A percentile compares a stretch with the other conserved stretches of the same genome.
Evolutionary conservation across 2,113 vertebrate species (phyloP).

Genomic region (Spizaetus ornatus): DNA sequence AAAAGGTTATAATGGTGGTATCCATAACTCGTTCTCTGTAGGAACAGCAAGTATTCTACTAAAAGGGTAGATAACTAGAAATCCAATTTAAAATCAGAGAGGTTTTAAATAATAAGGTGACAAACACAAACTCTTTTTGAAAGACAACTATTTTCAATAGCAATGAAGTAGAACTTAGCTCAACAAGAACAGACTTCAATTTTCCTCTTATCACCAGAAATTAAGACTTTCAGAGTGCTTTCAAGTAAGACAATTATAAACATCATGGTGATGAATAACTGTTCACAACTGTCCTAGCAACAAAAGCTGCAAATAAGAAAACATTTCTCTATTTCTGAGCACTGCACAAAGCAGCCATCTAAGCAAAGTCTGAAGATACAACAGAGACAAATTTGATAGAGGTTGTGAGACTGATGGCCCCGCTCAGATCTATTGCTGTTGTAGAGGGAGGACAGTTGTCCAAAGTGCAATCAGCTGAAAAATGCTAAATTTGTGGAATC

Average conservation of each 20-base stretch:
- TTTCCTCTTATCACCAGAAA: not conserved
- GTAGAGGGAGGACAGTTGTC: not conserved
- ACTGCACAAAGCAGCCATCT: not conserved
- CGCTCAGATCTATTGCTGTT: not conserved
- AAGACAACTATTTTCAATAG: not conserved
- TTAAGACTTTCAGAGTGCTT: not conserved
- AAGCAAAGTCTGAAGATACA: not conserved
- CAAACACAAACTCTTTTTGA: not conserved
- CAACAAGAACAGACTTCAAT: not conserved
- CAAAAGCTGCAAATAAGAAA: not conserved
- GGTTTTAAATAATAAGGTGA: not conserved
- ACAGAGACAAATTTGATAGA: not conserved
- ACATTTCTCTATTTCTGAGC: not conserved
- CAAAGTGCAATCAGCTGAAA: constrained; percentile 8
- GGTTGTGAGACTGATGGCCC: not conserved
- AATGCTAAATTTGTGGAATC: not conserved
- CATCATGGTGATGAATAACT: not conserved
- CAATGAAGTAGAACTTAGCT: not conserved
- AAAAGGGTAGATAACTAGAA: not conserved
- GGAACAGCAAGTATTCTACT: not conserved
- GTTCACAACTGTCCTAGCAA: not conserved
- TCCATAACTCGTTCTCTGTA: not conserved
- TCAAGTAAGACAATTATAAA: not conserved
- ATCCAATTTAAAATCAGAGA: not conserved
- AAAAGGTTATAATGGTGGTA: not conserved